Evolutionary conservation across 2,797 vertebrate species (phyloP), one percentile per base, ranked within the genome.

Genomic region (Vultur gryphus): DNA sequence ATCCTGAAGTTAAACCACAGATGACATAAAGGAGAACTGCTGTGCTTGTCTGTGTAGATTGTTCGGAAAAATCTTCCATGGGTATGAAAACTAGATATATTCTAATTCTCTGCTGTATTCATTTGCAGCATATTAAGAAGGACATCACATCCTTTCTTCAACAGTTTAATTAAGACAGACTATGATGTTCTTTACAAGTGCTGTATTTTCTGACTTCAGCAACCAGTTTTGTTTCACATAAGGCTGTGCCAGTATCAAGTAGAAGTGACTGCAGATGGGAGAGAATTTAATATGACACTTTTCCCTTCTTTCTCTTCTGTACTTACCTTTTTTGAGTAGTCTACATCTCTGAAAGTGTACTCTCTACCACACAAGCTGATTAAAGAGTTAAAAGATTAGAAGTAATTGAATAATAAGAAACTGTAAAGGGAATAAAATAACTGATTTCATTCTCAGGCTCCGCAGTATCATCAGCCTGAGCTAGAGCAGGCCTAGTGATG

Each of bases 1-100:
- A 55, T 95, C 71, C 79, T 95, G 70, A 77, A 91, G 67, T 77
- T 84, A 95, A 93, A 76, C 37, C 37, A 64, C 49, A 78, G 79
- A 49, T 84, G 44, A 57, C 19, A 61, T 29, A 54, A 87, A 93
- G 44, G 26, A 71, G 66, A 88, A 67, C 48, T 73, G 37, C 84
- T 91, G 5, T 4, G 4, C 44, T 87, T 89, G 5, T 86, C 43
- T 90, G 33, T 54, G 20, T 73, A 33, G 69, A 28, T 73, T 65
- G 37, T 33, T 88, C 88, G 48, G 71, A 65, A 84, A 81, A 81
- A 24, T 71, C 31, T 73, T 86, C 37, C 10, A 17, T 26, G 49
- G 13, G 5, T 76, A 19, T 77, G 61, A 62, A 92, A 92, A 33
- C 14, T 43, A 73, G 28, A 20, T 70, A 6, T 37, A 44, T 21